Evolutionary conservation across 2,888 invertebrate genomes (phyloP), one percentile per base, ranked within the genome.

Genomic region (Stenurella melanura): DNA sequence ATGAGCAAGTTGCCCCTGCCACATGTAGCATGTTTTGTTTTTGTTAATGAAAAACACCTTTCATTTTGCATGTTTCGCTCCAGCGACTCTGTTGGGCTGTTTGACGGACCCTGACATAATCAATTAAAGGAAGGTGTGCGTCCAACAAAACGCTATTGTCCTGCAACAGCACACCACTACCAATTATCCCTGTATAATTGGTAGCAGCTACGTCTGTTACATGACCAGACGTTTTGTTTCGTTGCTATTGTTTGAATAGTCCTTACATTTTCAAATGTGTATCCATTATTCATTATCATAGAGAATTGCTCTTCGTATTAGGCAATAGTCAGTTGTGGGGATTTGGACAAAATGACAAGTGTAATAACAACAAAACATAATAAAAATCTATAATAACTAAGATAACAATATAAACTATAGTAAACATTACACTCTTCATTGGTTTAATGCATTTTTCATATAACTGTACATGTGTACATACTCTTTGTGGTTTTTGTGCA

Each of bases 161-260:
- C 4, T n/a, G 60, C 18, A 5, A 60, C 70, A 60, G 60, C 64
- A 5, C 21, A 34, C 70, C n/a, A 42, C 60, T 42, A 18, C 70
- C 70, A 60, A 58, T 60, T 60, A 70, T 70, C n/a, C 58, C 4
- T 17, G 70, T 5, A 60, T 60, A 70, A 60, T 70, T 60, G 58
- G 58, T 58, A 38, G 60, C 7, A 19, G 70, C 9, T 26, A 26
- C 70, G 26, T 42, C 42, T 42, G 56, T 57, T 60, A 38, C 60
- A 42, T 19, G 42, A 42, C 70, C 34, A 38, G 60, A 6, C 42
- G 60, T 70, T 70, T 60, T 60, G 58, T 60, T 42, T 34, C 34
- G 61, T 34, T n/a, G 15, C 30, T 30, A 15, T 60, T 12, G 58
- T 30, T 26, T 19, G 30, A 34, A 34, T 34, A 34, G 30, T 34